Evolutionary conservation across 2,888 invertebrate genomes (phyloP), one percentile per base, ranked within the genome.

Genomic region (Leptinotarsa tumamoca): DNA sequence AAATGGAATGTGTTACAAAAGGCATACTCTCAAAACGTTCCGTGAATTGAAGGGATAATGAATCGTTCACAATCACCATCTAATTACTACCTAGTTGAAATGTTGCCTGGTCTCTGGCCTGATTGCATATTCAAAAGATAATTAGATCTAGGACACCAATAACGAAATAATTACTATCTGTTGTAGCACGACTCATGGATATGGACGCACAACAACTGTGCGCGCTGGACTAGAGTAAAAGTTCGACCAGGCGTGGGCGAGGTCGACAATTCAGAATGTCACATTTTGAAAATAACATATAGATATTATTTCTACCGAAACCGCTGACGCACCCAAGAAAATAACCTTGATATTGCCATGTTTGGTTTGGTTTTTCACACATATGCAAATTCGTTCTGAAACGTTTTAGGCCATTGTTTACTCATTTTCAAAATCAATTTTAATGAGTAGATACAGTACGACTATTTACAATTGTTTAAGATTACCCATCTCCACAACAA

Each of bases 91-190:
- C 58, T 63, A n/a, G 63, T 63, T n/a, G n/a, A 43, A 63, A 63
- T 33, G 43, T 63, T 43, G 43, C 33, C 43, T 63, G 43, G 63
- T 63, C 15, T 63, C 43, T 69, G 69, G 51, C 33, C 56, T 56
- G 54, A 68, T 52, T 68, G 54, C 54, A 68, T 68, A 68, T 68
- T 51, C 52, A 18, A 54, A 54, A 69, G 69, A 56, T 69, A 69
- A 63, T 56, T 56, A 56, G 56, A 56, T 56, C 69, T 56, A 43
- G 69, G 69, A 56, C 69, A 69, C 18, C 54, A 69, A 69, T 56
- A 43, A 69, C 69, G 52, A 69, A 56, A 33, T 69, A 56, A 69
- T 69, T 56, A 56, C 69, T 69, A 27, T 69, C 56, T 33, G 43
- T 56, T 54, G 33, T 63, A n/a, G 33, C 33, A 63, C 33, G 63